Conservation (phyloP, 2,888 invertebrate species). For the Protula sp. region DNA sequence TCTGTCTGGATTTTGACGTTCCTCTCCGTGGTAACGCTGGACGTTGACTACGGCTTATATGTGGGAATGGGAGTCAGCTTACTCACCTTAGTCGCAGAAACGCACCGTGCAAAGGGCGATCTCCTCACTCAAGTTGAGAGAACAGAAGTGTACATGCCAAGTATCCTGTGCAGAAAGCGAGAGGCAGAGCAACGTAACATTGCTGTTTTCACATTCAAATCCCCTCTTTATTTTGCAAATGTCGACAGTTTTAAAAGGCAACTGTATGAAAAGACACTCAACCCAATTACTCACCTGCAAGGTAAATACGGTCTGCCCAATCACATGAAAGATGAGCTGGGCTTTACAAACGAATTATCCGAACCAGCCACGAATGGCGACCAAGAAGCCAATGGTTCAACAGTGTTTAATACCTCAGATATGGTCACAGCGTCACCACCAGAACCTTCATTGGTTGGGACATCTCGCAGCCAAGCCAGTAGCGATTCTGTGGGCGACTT, state of each 20-base stretch:
- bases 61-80: conserved; percentile 39
- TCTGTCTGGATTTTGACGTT: conserved; percentile 51
- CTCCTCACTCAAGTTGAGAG: neutral
- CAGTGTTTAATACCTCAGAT: too few species aligned
- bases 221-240: conserved; percentile 43
- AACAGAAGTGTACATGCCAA: conserved; percentile 15
- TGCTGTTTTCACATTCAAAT: conserved; percentile 42
- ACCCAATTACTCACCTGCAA: too few species aligned
- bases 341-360: too few species aligned
- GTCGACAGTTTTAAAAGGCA: conserved; percentile 42
- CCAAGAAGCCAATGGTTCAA: too few species aligned
- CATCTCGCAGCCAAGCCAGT: too few species aligned
- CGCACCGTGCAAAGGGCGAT: neutral
- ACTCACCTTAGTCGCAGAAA: conserved; percentile 39
- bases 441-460: too few species aligned
- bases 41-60: conserved; percentile 43
- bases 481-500: too few species aligned
- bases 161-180: conserved; percentile 26
- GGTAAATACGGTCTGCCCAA: too few species aligned
- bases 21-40: conserved; percentile 38
- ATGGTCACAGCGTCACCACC: too few species aligned
- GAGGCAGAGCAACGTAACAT: conserved; percentile 36
- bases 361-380: too few species aligned
- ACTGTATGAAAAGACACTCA: conserved; percentile 34
- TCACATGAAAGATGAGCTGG: too few species aligned